phyloP scores from a whole-genome alignment of 2,113 vertebrate species.

The Henicopernis longicauda region DNA sequence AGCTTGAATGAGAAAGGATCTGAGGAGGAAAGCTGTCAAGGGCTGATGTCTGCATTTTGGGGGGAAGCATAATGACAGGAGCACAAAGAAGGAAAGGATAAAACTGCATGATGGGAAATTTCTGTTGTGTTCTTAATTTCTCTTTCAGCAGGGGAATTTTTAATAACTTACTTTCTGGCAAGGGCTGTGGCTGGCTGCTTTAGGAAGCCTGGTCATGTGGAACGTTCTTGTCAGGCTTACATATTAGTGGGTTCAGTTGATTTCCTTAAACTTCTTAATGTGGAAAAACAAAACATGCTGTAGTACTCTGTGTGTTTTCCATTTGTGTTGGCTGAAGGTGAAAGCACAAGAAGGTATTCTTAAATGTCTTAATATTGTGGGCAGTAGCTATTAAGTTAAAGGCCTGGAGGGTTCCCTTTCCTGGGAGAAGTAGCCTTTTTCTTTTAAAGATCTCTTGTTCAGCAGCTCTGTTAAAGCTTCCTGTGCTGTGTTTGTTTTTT shows the following conservation, averaged over 20 bases:
- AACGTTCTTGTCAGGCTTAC: background rate
- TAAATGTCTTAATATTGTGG: background rate
- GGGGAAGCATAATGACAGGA: conserved; percentile 53
- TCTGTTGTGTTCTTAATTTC: background rate
- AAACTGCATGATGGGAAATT: conserved; percentile 19
- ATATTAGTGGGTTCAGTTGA: background rate
- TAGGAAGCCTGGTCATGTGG: background rate
- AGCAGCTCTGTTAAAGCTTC: background rate
- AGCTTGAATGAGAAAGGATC: conserved; percentile 33
- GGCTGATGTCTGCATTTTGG: background rate
- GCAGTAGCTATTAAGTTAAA: background rate
- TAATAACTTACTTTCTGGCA: background rate
- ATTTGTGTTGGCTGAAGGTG: background rate
- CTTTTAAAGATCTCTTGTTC: background rate
- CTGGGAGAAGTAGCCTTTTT: background rate
- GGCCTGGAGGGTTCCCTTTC: background rate
- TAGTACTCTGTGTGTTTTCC: background rate
- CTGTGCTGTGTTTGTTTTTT: background rate
- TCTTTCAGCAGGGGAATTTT: background rate
- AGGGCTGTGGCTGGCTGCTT: background rate
- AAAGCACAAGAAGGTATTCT: background rate
- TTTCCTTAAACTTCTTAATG: background rate
- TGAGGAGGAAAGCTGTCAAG: conserved; percentile 58
- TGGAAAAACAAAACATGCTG: background rate
- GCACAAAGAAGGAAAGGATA: conserved; percentile 34